Base-by-base conservation (phyloP, 1,140 invertebrate genomes). In the Tenebrio molitor region DNA sequence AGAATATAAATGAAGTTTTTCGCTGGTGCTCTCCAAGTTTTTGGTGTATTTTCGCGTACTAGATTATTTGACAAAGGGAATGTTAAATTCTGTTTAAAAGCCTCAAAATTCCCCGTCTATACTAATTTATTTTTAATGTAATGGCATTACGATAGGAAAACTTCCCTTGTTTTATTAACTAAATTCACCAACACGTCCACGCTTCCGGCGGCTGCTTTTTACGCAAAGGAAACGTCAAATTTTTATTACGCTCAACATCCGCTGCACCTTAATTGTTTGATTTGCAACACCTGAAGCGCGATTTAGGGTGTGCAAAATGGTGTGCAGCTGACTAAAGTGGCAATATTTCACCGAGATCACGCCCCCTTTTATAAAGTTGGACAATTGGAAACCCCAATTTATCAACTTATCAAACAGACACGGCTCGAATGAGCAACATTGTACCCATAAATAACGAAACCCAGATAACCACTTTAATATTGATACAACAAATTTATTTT, bases 1-100 rank as follows among this genome's bases (percentile, higher is more conserved):
- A 17, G 66, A 69, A 69, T 69, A 69, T 69, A 69, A 69, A 69
- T 50, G 66, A 69, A 50, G 50, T 58, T 58, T 58, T 58, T 58
- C 50, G 50, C 23, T 58, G 8, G 10, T 6, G 23, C 50, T 29
- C 23, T n/a, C 21, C 23, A 58, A 58, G 21, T 58, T 58, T 58
- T 58, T 58, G 50, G 5, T 12, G 36, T 39, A 39, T 39, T 39
- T 39, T 39, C 36, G 36, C 36, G 36, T 46, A 46, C 50, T 58
- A 58, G 50, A 58, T 58, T 58, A 58, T 58, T 58, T 58, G 50
- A 58, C 50, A 58, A 58, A 58, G 50, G 50, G 50, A 58, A 58
- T 58, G 12, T 17, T 58, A 58, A 58, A 58, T 29, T 58, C 23
- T 14, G 50, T 58, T 58, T 58, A 58, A 58, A 58, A 14, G 50